These are phyloP conservation scores for Nephila pilipes DNA, from an alignment of 1,140 invertebrate genomes.

Conservation along the genomic window DNA sequence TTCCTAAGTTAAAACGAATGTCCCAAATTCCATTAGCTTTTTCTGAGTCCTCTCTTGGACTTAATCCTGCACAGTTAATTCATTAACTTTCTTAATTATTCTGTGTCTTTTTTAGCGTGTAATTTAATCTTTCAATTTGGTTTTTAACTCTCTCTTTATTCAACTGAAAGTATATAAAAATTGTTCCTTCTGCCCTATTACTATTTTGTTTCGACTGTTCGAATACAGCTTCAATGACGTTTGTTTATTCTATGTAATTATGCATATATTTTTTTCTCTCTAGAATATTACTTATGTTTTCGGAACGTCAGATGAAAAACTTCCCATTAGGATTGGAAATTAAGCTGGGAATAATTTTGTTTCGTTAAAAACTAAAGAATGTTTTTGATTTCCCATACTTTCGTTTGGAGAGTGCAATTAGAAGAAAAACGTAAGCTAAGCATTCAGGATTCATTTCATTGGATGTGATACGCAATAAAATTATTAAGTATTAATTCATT, in stretches of 20 bases:
- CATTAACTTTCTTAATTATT: slow-evolving; percentile 67
- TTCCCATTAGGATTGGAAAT: neutral
- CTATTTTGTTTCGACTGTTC: neutral
- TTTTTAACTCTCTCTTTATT: slow-evolving; percentile 49
- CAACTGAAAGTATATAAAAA: slow-evolving; percentile 24
- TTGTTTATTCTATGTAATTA: slow-evolving; percentile 33
- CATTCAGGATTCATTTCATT: neutral
- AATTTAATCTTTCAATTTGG: slow-evolving; percentile 67
- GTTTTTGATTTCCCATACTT: neutral
- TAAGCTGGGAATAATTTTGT: neutral
- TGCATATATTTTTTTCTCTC: neutral
- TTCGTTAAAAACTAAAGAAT: neutral
- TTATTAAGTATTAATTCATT: neutral
- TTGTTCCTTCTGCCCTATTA: neutral
- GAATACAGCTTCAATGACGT: neutral
- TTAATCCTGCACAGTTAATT: slow-evolving; percentile 57
- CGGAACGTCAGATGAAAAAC: neutral
- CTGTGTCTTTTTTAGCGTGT: slow-evolving; percentile 31
- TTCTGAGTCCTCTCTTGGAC: neutral
- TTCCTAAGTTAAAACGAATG: slow-evolving; percentile 52
- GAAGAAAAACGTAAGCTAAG: neutral
- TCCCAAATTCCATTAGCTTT: slow-evolving; percentile 56
- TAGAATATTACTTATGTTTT: neutral
- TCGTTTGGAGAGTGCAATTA: neutral
- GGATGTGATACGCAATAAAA: neutral